These are phyloP conservation scores for Pungitius pungitius DNA, from an alignment of 2,113 vertebrate species.

Conservation along the genomic window DNA sequence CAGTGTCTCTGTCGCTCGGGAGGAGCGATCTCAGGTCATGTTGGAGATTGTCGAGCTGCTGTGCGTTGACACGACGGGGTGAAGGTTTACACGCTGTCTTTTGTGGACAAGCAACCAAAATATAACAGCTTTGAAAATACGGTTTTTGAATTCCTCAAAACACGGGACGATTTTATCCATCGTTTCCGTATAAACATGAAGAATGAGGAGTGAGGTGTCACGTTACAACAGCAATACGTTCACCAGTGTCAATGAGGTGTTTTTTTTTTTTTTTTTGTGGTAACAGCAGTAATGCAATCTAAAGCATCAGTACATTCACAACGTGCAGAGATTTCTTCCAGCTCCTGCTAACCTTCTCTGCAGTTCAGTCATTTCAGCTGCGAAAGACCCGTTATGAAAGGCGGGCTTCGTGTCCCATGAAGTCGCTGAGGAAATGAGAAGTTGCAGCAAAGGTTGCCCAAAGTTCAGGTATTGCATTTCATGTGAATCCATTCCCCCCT, in stretches of 20 bases:
- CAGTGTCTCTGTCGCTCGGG: too few species aligned
- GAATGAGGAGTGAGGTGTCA: slow-evolving; percentile 32
- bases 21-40: too few species aligned
- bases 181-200: slow-evolving; percentile 45
- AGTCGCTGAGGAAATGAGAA: slow-evolving; percentile 17
- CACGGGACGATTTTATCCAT: slow-evolving; percentile 17
- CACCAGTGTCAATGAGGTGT: slow-evolving; percentile 38
- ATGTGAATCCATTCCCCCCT: slow-evolving; percentile 44
- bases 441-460: slow-evolving; percentile 33
- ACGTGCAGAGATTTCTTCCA: slow-evolving; percentile 12
- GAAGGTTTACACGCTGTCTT: slow-evolving; percentile 21
- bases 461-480: slow-evolving; percentile 63
- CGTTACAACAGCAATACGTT: slow-evolving; percentile 46
- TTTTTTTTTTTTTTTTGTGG: too few species aligned
- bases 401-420: slow-evolving; percentile 15
- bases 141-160: too few species aligned
- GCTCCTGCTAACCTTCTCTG: neutral
- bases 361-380: slow-evolving; percentile 29
- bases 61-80: too few species aligned
- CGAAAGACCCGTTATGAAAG: slow-evolving; percentile 30
- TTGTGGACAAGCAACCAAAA: slow-evolving; percentile 41
- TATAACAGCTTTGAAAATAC: slow-evolving; percentile 56
- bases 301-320: slow-evolving; percentile 37
- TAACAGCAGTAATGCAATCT: slow-evolving; percentile 49
- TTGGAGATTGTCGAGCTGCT: too few species aligned